Conservation (phyloP, 2,797 vertebrate species). For the Scolopax rusticola region DNA sequence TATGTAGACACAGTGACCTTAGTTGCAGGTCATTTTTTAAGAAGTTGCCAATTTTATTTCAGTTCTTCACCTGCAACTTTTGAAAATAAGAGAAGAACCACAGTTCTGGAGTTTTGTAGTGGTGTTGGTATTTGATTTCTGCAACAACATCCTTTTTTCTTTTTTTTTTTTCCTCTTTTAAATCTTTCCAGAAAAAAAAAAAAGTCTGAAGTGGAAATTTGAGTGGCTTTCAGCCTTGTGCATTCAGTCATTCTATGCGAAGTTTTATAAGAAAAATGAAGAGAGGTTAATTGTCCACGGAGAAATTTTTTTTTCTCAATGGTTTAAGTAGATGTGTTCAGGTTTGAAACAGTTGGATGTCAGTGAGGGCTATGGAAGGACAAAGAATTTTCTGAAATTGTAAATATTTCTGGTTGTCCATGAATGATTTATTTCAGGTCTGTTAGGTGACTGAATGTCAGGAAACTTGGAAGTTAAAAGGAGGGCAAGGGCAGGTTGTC, state of each 20-base stretch:
- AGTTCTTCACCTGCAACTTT: not conserved
- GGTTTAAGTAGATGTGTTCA: not conserved
- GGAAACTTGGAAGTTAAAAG: not conserved
- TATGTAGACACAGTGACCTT: not conserved
- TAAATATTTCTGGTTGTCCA: not conserved
- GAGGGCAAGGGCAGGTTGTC: not conserved
- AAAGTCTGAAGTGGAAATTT: not conserved
- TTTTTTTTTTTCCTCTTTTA: fast-evolving
- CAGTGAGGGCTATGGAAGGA: not conserved
- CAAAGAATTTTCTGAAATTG: not conserved
- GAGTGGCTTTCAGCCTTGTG: not conserved
- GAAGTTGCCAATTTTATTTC: not conserved
- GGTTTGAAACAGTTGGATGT: not conserved
- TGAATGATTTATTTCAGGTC: not conserved
- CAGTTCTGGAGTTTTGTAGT: not conserved
- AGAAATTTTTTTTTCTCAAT: not conserved
- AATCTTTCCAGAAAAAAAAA: not conserved
- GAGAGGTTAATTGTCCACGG: not conserved
- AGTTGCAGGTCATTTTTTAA: not conserved
- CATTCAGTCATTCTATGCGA: not conserved
- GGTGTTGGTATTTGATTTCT: not conserved
- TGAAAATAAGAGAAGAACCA: not conserved
- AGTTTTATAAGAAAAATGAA: not conserved
- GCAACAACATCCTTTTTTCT: fast-evolving
- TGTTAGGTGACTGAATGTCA: not conserved